A percentile compares a stretch with the other conserved stretches of the same genome.
Evolutionary conservation across 2,888 invertebrate species (phyloP).

Genomic region (Eilema griseolum): DNA sequence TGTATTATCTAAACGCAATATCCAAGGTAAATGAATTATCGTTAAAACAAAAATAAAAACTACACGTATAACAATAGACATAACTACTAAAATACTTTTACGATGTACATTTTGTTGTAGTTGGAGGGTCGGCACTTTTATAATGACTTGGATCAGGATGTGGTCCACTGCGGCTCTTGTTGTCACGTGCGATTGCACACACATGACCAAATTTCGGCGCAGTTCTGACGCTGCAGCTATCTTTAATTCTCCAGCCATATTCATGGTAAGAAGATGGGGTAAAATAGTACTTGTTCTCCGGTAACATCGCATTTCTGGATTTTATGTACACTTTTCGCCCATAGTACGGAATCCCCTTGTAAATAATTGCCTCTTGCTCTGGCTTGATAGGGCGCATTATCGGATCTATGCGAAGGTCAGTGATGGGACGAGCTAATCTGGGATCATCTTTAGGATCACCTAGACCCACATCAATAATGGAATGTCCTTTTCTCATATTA

Average conservation of each 20-base stretch:
- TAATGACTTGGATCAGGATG: constrained; percentile 64
- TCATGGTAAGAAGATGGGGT: constrained; percentile 54
- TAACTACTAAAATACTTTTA: not conserved
- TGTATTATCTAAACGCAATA: not conserved
- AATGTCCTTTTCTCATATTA: constrained; percentile 57
- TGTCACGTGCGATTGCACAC: constrained; percentile 53
- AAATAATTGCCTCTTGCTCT: constrained; percentile 54
- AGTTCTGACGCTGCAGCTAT: constrained; percentile 54
- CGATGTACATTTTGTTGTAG: constrained; percentile 10
- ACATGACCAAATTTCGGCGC: constrained; percentile 54
- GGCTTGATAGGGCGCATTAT: constrained; percentile 62
- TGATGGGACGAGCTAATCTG: constrained; percentile 57
- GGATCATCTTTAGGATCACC: constrained; percentile 63
- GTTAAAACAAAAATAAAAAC: not conserved
- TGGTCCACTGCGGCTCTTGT: constrained; percentile 59
- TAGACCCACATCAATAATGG: constrained; percentile 60
- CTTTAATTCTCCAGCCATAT: constrained; percentile 64
- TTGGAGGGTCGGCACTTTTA: constrained; percentile 19
- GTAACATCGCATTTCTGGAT: constrained; percentile 51
- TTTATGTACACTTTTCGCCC: constrained; percentile 63
- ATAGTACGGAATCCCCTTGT: constrained; percentile 59
- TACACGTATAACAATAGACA: not conserved
- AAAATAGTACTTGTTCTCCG: constrained; percentile 66
- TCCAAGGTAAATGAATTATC: not conserved
- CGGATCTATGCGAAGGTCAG: constrained; percentile 56